phyloP scores from a whole-genome alignment of 2,113 vertebrate genomes.

The Hemibagrus wyckioides region DNA sequence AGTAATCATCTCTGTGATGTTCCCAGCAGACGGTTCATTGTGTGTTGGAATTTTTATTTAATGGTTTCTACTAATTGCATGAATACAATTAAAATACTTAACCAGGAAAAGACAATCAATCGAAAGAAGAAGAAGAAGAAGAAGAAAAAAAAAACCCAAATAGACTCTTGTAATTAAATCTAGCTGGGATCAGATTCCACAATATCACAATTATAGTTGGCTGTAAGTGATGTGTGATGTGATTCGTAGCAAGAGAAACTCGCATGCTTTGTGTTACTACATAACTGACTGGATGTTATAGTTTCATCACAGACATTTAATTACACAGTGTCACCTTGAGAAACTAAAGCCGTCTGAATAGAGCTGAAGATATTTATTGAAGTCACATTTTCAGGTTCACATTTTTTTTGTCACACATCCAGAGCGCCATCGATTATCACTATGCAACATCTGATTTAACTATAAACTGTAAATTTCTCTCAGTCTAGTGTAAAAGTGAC shows the following conservation, averaged over 20 bases:
- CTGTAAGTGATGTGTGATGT: neutral
- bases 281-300: neutral
- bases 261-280: neutral
- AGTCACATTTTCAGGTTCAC: neutral
- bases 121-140: too few relatives aligned
- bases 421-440: neutral
- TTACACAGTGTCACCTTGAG: neutral
- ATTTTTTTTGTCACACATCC: neutral
- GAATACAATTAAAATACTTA: neutral
- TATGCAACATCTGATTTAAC: neutral
- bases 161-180: neutral
- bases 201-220: neutral
- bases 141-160: neutral
- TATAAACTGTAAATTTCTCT: neutral
- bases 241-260: neutral
- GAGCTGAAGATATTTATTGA: neutral
- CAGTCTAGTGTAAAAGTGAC: conserved; percentile 46
- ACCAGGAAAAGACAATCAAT: neutral
- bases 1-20: neutral
- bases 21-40: neutral
- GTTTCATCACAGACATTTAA: neutral
- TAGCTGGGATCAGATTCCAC: neutral
- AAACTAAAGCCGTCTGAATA: neutral
- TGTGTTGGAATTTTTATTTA: neutral
- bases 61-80: neutral